phyloP scores from a whole-genome alignment of 2,888 invertebrate genomes.

The Drosophila neonasuta region DNA sequence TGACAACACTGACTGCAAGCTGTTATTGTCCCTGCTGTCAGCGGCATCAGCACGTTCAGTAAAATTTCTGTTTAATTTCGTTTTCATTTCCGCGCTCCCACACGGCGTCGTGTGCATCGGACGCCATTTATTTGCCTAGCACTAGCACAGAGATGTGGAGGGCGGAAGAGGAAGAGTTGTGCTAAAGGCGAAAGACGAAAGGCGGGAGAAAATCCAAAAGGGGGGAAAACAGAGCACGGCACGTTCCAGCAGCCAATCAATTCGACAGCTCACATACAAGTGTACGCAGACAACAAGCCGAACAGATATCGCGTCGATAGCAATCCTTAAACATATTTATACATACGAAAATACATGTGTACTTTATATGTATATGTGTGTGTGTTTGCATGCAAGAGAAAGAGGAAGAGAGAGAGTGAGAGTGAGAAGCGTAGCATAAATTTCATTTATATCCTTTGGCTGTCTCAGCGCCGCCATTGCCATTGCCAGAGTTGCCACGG shows the following conservation, averaged over 20 bases:
- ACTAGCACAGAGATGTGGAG: conserved; percentile 2
- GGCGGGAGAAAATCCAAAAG: no score
- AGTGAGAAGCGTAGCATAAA: conserved; percentile 28
- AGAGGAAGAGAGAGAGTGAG: not conserved
- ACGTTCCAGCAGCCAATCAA: conserved; percentile 67
- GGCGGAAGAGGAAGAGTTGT: not conserved
- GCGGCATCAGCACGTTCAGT: conserved; percentile 46
- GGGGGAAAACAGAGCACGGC: conserved; percentile 7
- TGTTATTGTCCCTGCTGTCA: conserved; percentile 25
- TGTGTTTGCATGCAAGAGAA: not conserved
- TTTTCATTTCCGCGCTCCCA: conserved; percentile 67
- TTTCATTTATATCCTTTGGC: conserved; percentile 54
- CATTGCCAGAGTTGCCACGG: conserved; percentile 31
- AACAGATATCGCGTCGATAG: conserved; percentile 35
- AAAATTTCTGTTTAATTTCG: conserved; percentile 71
- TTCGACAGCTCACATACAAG: conserved; percentile 53
- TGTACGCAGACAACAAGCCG: conserved; percentile 33
- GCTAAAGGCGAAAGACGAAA: no score
- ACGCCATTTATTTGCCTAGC: conserved; percentile 42
- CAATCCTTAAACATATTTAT: conserved; percentile 27
- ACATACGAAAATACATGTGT: conserved; percentile 11
- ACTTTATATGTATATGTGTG: conserved; percentile 6
- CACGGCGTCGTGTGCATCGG: conserved; percentile 19
- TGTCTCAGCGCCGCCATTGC: conserved; percentile 19
- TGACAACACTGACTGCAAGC: conserved; percentile 26